A percentile compares a stretch with the other conserved stretches of the same genome.
Evolutionary conservation across 2,888 invertebrate genomes (phyloP).

Genomic region (Syritta pipiens): DNA sequence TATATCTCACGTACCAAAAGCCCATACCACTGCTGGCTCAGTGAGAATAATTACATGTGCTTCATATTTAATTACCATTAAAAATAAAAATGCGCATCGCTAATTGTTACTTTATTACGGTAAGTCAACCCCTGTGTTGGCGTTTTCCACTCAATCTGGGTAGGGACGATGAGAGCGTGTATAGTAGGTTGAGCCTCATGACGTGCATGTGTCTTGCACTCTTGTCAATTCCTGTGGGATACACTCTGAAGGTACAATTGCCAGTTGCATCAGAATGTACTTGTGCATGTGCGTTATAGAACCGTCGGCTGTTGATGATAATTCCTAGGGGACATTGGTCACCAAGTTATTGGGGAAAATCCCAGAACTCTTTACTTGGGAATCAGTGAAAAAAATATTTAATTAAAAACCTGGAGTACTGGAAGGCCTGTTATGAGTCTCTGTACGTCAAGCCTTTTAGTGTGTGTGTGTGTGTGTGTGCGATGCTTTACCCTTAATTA

Average conservation of each 20-base stretch:
- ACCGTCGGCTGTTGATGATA: neutral
- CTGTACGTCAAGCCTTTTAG: conserved; percentile 19
- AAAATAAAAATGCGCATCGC: conserved; percentile 59
- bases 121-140: conserved; percentile 47
- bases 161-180: conserved; percentile 10
- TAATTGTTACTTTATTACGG: conserved; percentile 66
- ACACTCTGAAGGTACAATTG: too few species aligned
- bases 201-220: conserved; percentile 3
- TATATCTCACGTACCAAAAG: conserved; percentile 23
- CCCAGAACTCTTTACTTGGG: neutral
- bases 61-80: conserved; percentile 63
- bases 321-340: conserved; percentile 9
- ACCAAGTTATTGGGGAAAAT: neutral
- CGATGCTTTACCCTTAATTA: conserved; percentile 54
- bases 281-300: neutral
- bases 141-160: conserved; percentile 39
- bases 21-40: conserved; percentile 26
- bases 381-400: conserved; percentile 51
- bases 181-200: neutral
- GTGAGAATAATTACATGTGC: conserved; percentile 58
- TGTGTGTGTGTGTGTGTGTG: conserved; percentile 25
- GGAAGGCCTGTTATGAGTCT: conserved; percentile 23
- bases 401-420: conserved; percentile 55
- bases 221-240: conserved; percentile 22
- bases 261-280: neutral